Percentiles rank a stretch among this genome's conserved stretches.
These are phyloP conservation scores for Amphipoea lucens DNA, from an alignment of 2,888 invertebrate genomes.

Conservation along the genomic window DNA sequence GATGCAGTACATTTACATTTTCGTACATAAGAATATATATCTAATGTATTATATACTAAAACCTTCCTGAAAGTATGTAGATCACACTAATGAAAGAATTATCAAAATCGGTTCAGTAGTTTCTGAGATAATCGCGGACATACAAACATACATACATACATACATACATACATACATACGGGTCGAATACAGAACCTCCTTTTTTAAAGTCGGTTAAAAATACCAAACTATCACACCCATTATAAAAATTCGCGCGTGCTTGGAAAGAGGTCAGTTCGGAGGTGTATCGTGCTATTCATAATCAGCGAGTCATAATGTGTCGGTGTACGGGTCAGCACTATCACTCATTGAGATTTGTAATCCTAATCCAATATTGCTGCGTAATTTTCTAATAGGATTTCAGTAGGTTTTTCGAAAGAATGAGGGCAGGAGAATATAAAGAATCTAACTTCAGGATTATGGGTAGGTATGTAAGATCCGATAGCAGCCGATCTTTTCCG, in stretches of 20 bases:
- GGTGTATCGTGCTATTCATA: conserved; percentile 23
- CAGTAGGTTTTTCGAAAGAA: neutral
- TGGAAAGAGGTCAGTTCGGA: conserved; percentile 36
- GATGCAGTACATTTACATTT: too few relatives aligned
- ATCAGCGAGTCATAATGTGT: neutral
- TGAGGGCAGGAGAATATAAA: neutral
- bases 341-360: conserved; percentile 1
- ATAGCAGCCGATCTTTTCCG: neutral
- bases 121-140: too few relatives aligned
- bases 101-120: too few relatives aligned
- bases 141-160: too few relatives aligned
- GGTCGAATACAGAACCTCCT: too few relatives aligned
- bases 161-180: too few relatives aligned
- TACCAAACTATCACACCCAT: conserved; percentile 27
- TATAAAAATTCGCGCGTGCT: conserved; percentile 25
- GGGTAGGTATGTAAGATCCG: neutral
- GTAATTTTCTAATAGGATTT: neutral
- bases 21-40: too few relatives aligned
- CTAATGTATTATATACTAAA: too few relatives aligned
- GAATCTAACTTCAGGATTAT: neutral
- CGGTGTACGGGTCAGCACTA: neutral
- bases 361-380: neutral
- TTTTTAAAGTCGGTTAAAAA: too few relatives aligned
- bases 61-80: too few relatives aligned
- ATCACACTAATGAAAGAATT: too few relatives aligned